Base-by-base conservation (phyloP, 2,113 vertebrate species). In the Cygnus atratus region DNA sequence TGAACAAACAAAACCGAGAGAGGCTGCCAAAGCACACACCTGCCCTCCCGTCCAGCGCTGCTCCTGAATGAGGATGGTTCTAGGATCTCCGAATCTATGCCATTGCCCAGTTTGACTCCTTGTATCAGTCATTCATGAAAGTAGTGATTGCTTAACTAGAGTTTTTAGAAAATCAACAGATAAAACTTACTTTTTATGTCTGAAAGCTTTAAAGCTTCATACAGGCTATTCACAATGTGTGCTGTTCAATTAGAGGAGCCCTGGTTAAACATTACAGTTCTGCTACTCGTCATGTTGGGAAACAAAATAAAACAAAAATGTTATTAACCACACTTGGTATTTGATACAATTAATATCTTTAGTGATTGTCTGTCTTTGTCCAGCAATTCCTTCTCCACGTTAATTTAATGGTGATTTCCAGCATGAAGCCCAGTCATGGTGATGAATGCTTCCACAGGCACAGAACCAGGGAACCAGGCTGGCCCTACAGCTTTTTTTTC, bases 191-290 rank as follows among this genome's bases (percentile, higher is more conserved):
- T 70, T 93, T 92, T 81, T 58, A 31, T 62, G 66, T 72, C 72
- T 91, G 65, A 88, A 91, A 71, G 44, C 18, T 89, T 91, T 92
- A 57, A 87, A 92, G 87, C 58, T 90, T 76, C 68, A 62, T 16
- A 55, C 15, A 87, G 44, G n/a, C 78, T 86, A 10, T 5, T 63
- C 22, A 55, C 20, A 55, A 48, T 20, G 10, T 26, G 65, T 52
- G 20, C 80, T 15, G 2, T 63, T 94, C 93, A 88, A 58, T 97
- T 83, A 75, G 59, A 58, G 78, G 66, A 83, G 31, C 46, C 65
- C 59, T 26, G 41, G 37, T 90, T 93, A 85, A 92, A 92, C 81
- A 58, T 50, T 95, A 31, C 76, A 74, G 80, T 46, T 46, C 92
- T 92, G 73, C 68, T 94, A 33, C 75, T 91, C 71, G 25, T 63